These are phyloP conservation scores for Pteromalus puparum DNA, from an alignment of 1,140 invertebrate species.

Conservation along the genomic window DNA sequence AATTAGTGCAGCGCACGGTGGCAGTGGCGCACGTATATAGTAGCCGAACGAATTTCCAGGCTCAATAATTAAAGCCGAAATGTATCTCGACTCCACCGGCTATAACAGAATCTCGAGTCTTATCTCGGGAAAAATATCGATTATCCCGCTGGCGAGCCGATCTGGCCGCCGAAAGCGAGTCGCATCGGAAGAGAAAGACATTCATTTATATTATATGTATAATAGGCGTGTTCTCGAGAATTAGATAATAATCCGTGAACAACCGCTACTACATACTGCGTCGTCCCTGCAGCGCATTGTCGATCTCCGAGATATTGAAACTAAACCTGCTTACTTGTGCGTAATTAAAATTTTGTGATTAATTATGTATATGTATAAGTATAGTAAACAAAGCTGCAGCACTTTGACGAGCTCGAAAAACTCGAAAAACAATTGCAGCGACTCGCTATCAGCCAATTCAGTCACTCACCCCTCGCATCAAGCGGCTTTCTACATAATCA, in stretches of 20 bases:
- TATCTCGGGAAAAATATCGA: constrained; percentile 40
- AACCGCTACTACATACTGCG: not conserved
- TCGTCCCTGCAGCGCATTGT: not conserved
- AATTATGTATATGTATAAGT: not conserved
- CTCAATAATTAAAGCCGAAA: constrained; percentile 50
- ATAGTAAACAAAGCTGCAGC: not conserved
- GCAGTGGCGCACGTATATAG: not conserved
- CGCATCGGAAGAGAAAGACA: constrained; percentile 24
- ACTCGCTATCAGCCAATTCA: not conserved
- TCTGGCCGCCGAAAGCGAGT: constrained; percentile 39
- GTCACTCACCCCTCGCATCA: not conserved
- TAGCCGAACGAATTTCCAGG: not conserved
- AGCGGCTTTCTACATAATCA: not conserved
- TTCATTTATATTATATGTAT: constrained; percentile 33
- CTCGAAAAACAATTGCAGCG: not conserved
- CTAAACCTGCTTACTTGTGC: too few relatives aligned
- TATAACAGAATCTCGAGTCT: constrained; percentile 5
- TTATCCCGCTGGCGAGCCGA: not conserved
- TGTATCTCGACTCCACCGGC: not conserved
- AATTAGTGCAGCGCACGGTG: not conserved
- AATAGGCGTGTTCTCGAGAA: not conserved
- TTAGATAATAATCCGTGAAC: constrained; percentile 22
- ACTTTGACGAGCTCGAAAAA: not conserved
- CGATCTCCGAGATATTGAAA: constrained; percentile 9
- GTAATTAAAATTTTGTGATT: not conserved